Evolutionary conservation across 30 jellyfish, hydroid and myxozoan species (phyloP), one percentile per base, ranked within the genome.

Genomic region (Catostylus mosaicus): DNA sequence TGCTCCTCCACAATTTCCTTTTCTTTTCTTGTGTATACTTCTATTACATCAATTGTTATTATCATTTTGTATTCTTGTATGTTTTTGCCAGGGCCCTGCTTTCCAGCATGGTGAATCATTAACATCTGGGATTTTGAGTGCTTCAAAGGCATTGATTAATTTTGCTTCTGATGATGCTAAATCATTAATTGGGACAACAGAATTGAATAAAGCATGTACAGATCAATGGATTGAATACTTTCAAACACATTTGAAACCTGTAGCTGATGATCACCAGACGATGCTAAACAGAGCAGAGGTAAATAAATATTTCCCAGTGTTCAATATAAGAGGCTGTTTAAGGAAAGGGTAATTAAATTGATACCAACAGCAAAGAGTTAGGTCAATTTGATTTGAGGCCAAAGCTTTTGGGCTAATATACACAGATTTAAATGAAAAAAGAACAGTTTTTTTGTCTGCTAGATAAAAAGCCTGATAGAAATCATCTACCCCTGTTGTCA

Each of bases 221-320:
- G 70, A 33, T 14, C 91, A 80, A 51, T 80, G 91, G 91, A 31
- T 80, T 64, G 77, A 24, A 26, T 80, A 80, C 40, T 45, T 75
- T 67, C 84, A 80, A 67, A 80, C 84, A 3, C 77, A 67, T 52
- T 12, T 80, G 12, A 80, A 80, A 60, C 91, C 91, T 20, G n/a
- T 54, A 19, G 9, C 61, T 4, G 36, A 46, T 45, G 84, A 80
- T 50, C 35, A 27, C 22, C 76, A 77, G 45, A n/a, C 33, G 23
- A 59, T 77, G 59, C 14, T 65, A 10, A 20, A 35, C 23, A 73
- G 80, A 31, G 91, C 84, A 10, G 84, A 80, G 91, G 91, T 80
- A 32, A 24, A 54, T 45, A 36, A 24, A 24, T 26, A 32, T 22
- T 71, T 22, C 20, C 22, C 18, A 1, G 16, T 50, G 37, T 29